Evolutionary conservation across 2,888 invertebrate species (phyloP), one percentile per base, ranked within the genome.

Genomic region (Danaus chrysippus): DNA sequence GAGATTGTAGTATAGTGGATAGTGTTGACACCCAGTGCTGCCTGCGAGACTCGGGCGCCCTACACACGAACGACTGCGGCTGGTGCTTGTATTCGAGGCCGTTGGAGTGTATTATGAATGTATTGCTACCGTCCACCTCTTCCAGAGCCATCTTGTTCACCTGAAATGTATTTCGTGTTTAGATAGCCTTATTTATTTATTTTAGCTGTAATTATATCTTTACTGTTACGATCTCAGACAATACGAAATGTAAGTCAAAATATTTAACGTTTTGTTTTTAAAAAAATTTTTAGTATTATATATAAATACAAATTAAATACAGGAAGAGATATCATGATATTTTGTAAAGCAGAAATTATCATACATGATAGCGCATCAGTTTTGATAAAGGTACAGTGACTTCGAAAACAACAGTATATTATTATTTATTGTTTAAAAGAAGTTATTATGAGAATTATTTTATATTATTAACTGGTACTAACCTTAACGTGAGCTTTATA

Each of bases 401-500:
- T 34, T 34, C 23, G 8, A 34, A 34, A 34, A 34, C 23, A 34
- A 5, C 23, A 5, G 23, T 34, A 5, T 34, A 34, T 34, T 34
- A 34, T 34, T 5, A 34, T 34, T 6, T 34, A 34, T 34, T 5
- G 8, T 34, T 6, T 34, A 6, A 34, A 34, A 34, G 6, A 34
- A 34, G 8, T 5, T 23, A 3, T 5, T 23, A 34, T 6, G 23
- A 34, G 2, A 5, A 23, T 44, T 11, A 9, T n/a, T 44, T 12
- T 34, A 62, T 41, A 52, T 13, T 42, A n/a, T 17, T 1, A 12
- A 1, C 13, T n/a, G 12, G 12, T 44, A 76, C 84, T 84, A 82
- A 98, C 98, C 95, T 98, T 98, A 70, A 99, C 95, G 81, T 98
- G 98, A 77, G 96, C 96, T 87, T 98, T 98, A 91, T 98, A 99